phyloP scores from a whole-genome alignment of 2,888 invertebrate species.

The Ctenicera cuprea region DNA sequence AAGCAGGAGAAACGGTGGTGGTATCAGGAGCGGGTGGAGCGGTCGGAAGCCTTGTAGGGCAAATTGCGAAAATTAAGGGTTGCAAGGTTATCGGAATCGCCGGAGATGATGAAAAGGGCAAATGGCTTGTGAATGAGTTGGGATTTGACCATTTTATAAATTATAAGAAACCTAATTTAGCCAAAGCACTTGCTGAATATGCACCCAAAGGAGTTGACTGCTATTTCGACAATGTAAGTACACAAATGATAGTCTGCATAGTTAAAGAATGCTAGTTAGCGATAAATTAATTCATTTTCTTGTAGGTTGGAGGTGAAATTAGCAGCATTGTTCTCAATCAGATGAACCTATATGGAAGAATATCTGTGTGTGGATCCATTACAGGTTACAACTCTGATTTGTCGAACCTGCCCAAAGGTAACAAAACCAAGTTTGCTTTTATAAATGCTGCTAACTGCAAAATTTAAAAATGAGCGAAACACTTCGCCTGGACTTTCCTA shows the following conservation, averaged over 20 bases:
- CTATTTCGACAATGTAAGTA: constrained; percentile 84
- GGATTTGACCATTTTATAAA: constrained; percentile 83
- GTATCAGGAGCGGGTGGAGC: constrained; percentile 87
- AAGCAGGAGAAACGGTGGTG: constrained; percentile 83
- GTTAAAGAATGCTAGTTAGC: not conserved
- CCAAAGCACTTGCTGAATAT: constrained; percentile 74
- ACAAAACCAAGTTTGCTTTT: too few relatives aligned
- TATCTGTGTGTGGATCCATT: constrained; percentile 81
- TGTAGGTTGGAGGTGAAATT: constrained; percentile 80
- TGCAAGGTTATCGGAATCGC: constrained; percentile 83
- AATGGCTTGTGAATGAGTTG: constrained; percentile 78
- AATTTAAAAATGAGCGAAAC: too few relatives aligned
- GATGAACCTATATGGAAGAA: constrained; percentile 79
- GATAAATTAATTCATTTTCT: not conserved
- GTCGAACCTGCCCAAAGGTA: constrained; percentile 14
- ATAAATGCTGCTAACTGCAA: too few relatives aligned
- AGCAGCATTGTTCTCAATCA: constrained; percentile 76
- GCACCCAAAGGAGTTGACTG: constrained; percentile 84
- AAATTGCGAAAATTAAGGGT: constrained; percentile 84
- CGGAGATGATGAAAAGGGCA: constrained; percentile 82
- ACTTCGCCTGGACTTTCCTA: too few relatives aligned
- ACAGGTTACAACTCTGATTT: constrained; percentile 72
- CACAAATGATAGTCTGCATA: not conserved
- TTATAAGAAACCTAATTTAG: constrained; percentile 79
- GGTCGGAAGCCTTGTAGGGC: constrained; percentile 86